A percentile compares a stretch with the other conserved stretches of the same genome.
Evolutionary conservation across 2,113 vertebrate genomes (phyloP).

Genomic region (Hystrix brachyura): DNA sequence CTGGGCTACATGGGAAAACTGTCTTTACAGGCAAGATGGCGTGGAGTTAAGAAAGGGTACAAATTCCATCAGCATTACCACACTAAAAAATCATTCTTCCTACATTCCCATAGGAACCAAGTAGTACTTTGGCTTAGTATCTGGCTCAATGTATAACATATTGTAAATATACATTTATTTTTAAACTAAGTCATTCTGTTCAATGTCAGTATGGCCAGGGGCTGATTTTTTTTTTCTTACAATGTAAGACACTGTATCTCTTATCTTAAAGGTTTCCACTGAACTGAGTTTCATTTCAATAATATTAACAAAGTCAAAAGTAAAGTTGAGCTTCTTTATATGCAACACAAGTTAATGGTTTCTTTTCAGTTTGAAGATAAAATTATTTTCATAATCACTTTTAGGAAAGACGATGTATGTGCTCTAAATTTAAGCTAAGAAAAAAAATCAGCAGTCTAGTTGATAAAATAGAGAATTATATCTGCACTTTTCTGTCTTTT

Average conservation of each 20-base stretch:
- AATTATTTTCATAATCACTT: conserved; percentile 15
- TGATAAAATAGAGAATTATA: not conserved
- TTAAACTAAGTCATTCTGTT: conserved; percentile 14
- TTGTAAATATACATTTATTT: not conserved
- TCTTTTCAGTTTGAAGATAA: conserved; percentile 35
- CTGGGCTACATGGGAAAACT: not conserved
- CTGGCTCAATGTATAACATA: not conserved
- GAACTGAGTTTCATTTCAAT: conserved; percentile 38
- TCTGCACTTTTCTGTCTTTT: not conserved
- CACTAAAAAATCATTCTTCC: not conserved
- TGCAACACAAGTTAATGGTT: not conserved
- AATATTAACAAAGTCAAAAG: conserved; percentile 32
- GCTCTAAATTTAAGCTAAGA: conserved; percentile 5
- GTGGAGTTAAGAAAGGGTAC: not conserved
- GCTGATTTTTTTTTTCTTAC: not conserved
- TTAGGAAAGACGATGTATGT: conserved; percentile 35
- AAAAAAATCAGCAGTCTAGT: not conserved
- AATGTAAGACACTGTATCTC: not conserved
- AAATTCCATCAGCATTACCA: not conserved
- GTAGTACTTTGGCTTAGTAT: not conserved
- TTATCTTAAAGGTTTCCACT: conserved; percentile 20
- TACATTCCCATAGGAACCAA: not conserved
- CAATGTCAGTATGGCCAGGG: not conserved
- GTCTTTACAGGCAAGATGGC: not conserved
- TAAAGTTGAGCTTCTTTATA: not conserved